Conservation (phyloP, 2,113 vertebrate species). For the Trichomycterus rosablanca region DNA sequence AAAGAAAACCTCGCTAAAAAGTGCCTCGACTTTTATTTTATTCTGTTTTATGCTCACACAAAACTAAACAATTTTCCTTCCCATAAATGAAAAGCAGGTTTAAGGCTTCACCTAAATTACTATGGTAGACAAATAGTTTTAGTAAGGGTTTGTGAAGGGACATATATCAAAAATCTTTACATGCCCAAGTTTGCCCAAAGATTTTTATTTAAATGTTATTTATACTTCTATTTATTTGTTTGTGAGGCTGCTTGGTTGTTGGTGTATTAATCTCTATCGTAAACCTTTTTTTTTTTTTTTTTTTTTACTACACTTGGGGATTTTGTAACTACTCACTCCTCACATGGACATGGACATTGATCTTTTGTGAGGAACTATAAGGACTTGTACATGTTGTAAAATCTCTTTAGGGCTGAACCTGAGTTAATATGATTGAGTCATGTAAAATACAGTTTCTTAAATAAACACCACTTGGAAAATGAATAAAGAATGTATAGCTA, state of each 20-base stretch:
- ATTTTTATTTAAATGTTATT: conserved; percentile 72
- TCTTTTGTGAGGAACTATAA: conserved; percentile 63
- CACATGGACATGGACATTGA: conserved; percentile 58
- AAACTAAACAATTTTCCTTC: conserved; percentile 18
- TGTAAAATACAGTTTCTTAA: conserved; percentile 74
- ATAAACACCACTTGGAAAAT: conserved; percentile 67
- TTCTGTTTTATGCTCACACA: conserved; percentile 40
- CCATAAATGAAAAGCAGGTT: not conserved
- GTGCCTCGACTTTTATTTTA: conserved; percentile 66
- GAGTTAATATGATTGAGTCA: conserved; percentile 61
- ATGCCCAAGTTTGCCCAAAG: conserved; percentile 66
- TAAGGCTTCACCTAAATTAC: no score
- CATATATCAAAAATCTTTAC: conserved; percentile 5
- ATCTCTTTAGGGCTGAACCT: conserved; percentile 67
- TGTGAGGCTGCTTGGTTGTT: conserved; percentile 47
- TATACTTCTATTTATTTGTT: conserved; percentile 74
- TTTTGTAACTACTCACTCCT: conserved; percentile 67
- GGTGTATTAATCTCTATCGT: conserved; percentile 73
- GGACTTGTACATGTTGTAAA: conserved; percentile 71
- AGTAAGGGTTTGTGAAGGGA: conserved; percentile 36
- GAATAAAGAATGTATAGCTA: not conserved
- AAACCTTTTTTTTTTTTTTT: conserved; percentile 55
- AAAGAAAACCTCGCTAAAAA: conserved; percentile 66
- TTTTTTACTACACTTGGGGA: conserved; percentile 60
- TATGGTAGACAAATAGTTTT: conserved; percentile 9